Conservation (phyloP, 2,888 invertebrate species). For the Mechanitis mazaeus region DNA sequence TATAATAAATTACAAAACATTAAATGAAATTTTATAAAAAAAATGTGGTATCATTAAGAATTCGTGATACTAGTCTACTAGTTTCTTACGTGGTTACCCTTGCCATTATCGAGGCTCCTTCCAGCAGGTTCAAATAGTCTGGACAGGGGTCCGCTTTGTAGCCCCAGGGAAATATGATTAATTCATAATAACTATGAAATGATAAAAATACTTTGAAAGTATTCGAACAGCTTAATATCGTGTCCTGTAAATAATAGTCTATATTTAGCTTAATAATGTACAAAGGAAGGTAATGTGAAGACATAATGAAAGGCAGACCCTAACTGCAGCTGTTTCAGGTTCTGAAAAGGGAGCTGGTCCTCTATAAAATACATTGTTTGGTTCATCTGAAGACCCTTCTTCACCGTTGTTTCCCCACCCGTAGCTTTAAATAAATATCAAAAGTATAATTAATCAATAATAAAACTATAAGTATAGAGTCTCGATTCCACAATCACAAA, state of each 20-base stretch:
- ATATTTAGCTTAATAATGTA: too few relatives aligned
- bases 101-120: constrained; percentile 60
- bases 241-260: constrained; percentile 46
- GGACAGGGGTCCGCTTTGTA: constrained; percentile 58
- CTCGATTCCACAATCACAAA: background rate
- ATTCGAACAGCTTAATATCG: constrained; percentile 52
- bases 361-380: constrained; percentile 86
- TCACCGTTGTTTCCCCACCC: constrained; percentile 85
- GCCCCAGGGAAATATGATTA: constrained; percentile 70
- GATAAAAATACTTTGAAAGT: constrained; percentile 65
- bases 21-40: too few relatives aligned
- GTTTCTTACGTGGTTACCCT: constrained; percentile 50
- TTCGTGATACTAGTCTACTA: constrained; percentile 21
- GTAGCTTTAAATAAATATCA: constrained; percentile 64
- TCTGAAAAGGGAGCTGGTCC: constrained; percentile 90
- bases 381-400: constrained; percentile 86
- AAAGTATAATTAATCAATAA: background rate
- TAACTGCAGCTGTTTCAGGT: constrained; percentile 85
- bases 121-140: constrained; percentile 56
- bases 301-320: constrained; percentile 37
- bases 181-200: constrained; percentile 66
- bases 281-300: too few relatives aligned
- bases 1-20: too few relatives aligned
- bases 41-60: too few relatives aligned
- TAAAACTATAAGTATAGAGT: background rate